Percentiles rank a stretch among this genome's conserved stretches.
These are phyloP conservation scores for Acanthosepion esculentum DNA, from an alignment of 2,888 invertebrate species.

Conservation along the genomic window DNA sequence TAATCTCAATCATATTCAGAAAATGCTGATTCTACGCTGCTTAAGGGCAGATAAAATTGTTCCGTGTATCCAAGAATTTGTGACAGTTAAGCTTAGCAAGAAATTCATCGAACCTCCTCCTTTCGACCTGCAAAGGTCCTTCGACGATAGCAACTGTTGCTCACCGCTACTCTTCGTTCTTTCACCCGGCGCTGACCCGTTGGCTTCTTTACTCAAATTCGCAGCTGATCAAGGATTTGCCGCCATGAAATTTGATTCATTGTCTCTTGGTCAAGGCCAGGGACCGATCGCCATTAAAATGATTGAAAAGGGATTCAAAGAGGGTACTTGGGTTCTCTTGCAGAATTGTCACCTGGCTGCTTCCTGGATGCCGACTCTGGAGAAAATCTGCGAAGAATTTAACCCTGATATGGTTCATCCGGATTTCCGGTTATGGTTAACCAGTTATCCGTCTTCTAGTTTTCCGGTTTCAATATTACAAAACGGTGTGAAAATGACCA, in stretches of 20 bases:
- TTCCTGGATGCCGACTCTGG: conserved; percentile 76
- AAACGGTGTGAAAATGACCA: conserved; percentile 77
- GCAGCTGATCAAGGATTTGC: conserved; percentile 77
- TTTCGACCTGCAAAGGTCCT: conserved; percentile 75
- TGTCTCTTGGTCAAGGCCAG: conserved; percentile 77
- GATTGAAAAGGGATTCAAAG: conserved; percentile 74
- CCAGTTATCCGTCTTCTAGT: conserved; percentile 75
- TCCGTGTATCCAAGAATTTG: background rate
- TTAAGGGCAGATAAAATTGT: conserved; percentile 72
- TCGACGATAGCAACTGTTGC: conserved; percentile 74
- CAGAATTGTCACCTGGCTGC: conserved; percentile 77
- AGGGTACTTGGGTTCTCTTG: conserved; percentile 76
- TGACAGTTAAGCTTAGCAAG: conserved; percentile 61
- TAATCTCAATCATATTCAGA: conserved; percentile 64
- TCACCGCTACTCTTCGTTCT: conserved; percentile 76
- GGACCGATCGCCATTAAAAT: conserved; percentile 76
- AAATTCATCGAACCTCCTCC: conserved; percentile 76
- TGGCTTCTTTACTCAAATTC: conserved; percentile 75
- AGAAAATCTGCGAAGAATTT: conserved; percentile 76
- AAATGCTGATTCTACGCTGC: conserved; percentile 70
- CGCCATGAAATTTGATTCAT: conserved; percentile 75
- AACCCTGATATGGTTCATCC: conserved; percentile 75
- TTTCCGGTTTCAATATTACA: conserved; percentile 77
- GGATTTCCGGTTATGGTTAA: conserved; percentile 76
- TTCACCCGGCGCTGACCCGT: conserved; percentile 76